A percentile compares a stretch with the other conserved stretches of the same genome.
phyloP scores from a whole-genome alignment of 2,113 vertebrate species.

The Megaleporinus macrocephalus region DNA sequence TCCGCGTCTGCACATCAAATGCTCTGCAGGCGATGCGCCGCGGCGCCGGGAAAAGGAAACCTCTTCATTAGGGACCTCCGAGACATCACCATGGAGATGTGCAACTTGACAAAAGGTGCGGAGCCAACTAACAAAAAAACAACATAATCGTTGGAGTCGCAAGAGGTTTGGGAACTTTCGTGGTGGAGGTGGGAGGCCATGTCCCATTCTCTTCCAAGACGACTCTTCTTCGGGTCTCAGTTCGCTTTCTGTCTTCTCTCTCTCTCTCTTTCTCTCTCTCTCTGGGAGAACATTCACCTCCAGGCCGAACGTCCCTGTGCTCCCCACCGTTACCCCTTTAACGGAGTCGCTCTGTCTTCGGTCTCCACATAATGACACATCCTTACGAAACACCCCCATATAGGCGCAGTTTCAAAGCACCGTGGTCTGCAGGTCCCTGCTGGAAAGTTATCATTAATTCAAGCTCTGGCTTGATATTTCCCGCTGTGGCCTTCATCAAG shows the following conservation, averaged over 20 bases:
- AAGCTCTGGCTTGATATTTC: slow-evolving; percentile 38
- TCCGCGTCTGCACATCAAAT: slow-evolving; percentile 30
- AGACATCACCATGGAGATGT: slow-evolving; percentile 31
- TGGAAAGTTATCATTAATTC: slow-evolving; percentile 43
- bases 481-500: slow-evolving; percentile 42
- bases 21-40: slow-evolving; percentile 7
- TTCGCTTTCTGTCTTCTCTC: background rate
- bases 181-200: background rate
- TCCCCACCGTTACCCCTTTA: background rate
- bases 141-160: slow-evolving; percentile 33
- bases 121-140: slow-evolving; percentile 42
- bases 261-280: background rate
- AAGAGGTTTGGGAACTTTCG: slow-evolving; percentile 43
- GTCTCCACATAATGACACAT: slow-evolving; percentile 22
- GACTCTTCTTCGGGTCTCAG: background rate
- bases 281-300: background rate
- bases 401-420: slow-evolving; percentile 7
- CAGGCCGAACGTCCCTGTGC: background rate
- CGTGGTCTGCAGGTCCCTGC: background rate
- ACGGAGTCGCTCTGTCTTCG: slow-evolving; percentile 27
- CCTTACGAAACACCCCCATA: slow-evolving; percentile 26
- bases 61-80: slow-evolving; percentile 54
- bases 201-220: background rate
- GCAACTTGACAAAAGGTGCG: slow-evolving; percentile 30
- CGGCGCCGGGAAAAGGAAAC: slow-evolving; percentile 2